Conservation (phyloP, 2,888 invertebrate species). For the Alsophila aescularia region DNA sequence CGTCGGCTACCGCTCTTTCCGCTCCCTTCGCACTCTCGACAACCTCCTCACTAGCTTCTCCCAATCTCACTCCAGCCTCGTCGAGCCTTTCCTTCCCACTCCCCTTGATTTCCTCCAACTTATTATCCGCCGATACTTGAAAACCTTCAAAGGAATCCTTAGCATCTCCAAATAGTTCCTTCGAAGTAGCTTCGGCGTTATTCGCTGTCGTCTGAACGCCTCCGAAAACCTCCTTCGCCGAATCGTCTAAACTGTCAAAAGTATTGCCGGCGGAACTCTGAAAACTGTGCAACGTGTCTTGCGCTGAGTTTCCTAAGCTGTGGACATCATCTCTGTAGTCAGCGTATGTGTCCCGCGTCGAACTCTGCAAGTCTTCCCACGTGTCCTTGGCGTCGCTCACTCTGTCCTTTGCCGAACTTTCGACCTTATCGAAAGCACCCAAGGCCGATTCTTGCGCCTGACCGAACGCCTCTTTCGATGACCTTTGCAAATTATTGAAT, state of each 20-base stretch:
- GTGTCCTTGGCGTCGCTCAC: slow-evolving; percentile 66
- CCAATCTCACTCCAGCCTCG: slow-evolving; percentile 58
- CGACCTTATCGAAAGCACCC: slow-evolving; percentile 76
- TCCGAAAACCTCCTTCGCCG: slow-evolving; percentile 62
- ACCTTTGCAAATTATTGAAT: slow-evolving; percentile 60
- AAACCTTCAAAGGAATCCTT: slow-evolving; percentile 73
- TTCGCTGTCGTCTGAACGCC: slow-evolving; percentile 47
- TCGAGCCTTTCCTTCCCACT: slow-evolving; percentile 57
- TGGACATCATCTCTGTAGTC: slow-evolving; percentile 71
- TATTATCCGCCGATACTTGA: slow-evolving; percentile 76
- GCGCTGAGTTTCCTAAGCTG: slow-evolving; percentile 70
- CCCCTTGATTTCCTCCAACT: slow-evolving; percentile 70
- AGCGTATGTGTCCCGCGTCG: slow-evolving; percentile 74
- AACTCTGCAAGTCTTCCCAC: slow-evolving; percentile 76
- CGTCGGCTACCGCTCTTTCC: slow-evolving; percentile 53
- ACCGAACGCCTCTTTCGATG: slow-evolving; percentile 68
- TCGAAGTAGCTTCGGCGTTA: slow-evolving; percentile 57
- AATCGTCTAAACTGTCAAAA: slow-evolving; percentile 77
- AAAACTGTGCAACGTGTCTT: slow-evolving; percentile 77
- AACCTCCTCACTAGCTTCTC: slow-evolving; percentile 51
- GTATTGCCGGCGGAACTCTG: slow-evolving; percentile 80
- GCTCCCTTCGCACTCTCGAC: slow-evolving; percentile 48
- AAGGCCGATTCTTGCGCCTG: slow-evolving; percentile 74
- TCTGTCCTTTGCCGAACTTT: slow-evolving; percentile 78
- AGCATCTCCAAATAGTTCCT: slow-evolving; percentile 63